phyloP scores from a whole-genome alignment of 2,113 vertebrate species.

The Glaucidium brasilianum region DNA sequence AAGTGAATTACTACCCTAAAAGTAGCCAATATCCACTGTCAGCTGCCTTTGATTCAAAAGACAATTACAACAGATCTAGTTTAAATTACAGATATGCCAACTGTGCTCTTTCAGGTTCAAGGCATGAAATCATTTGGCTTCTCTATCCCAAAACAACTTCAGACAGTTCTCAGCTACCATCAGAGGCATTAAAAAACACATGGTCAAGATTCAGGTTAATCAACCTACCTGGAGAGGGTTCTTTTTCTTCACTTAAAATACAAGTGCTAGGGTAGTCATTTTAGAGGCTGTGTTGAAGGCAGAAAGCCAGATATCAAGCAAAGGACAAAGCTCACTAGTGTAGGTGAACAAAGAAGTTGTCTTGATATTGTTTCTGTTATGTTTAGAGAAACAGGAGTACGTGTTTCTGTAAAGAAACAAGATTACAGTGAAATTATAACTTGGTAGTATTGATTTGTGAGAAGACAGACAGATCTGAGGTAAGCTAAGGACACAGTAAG shows the following conservation, averaged over 20 bases:
- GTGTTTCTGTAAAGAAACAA: background rate
- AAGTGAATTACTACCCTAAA: background rate
- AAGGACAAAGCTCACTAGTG: background rate
- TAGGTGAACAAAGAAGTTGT: background rate
- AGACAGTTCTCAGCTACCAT: background rate
- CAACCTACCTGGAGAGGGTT: background rate
- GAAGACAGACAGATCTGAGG: background rate
- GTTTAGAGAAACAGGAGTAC: background rate
- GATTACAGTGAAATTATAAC: background rate
- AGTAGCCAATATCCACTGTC: background rate
- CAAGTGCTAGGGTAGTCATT: background rate
- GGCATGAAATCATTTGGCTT: background rate
- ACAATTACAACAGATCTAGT: background rate
- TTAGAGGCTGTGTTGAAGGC: background rate
- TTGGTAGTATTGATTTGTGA: background rate
- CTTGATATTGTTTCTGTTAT: background rate
- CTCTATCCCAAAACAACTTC: background rate
- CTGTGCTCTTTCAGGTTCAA: background rate
- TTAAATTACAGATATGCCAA: background rate
- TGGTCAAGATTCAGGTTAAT: background rate
- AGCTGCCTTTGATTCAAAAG: background rate
- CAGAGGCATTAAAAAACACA: background rate
- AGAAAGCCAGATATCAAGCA: background rate
- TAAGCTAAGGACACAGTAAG: background rate
- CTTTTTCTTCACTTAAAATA: background rate